Conservation (phyloP, 2,797 vertebrate genomes). For the Sebastes minor region DNA sequence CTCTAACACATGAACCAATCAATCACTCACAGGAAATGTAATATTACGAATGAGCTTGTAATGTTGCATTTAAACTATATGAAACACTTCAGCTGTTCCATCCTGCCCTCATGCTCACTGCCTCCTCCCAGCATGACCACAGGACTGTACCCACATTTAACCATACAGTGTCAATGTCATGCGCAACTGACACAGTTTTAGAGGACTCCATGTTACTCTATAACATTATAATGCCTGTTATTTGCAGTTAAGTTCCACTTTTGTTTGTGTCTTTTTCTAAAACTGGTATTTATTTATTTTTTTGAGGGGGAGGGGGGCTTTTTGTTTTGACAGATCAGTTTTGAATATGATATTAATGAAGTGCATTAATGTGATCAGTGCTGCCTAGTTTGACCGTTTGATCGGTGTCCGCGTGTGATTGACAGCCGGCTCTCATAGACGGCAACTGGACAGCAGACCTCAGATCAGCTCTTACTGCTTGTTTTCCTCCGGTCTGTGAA, state of each 20-base stretch:
- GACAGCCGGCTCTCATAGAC: no score
- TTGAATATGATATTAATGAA: background rate
- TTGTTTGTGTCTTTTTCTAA: background rate
- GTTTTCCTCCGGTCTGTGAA: no score
- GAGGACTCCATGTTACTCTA: background rate
- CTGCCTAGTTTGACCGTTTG: no score
- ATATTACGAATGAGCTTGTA: background rate
- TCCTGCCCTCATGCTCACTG: background rate
- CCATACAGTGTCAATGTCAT: background rate
- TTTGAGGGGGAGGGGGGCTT: background rate
- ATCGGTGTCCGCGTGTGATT: no score
- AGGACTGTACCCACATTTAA: background rate
- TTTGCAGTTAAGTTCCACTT: background rate
- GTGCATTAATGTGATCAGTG: no score
- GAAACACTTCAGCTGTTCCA: background rate
- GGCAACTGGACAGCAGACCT: no score
- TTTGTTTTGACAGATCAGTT: background rate
- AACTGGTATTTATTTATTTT: background rate
- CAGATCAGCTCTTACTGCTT: no score
- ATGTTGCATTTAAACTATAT: background rate
- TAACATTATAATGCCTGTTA: background rate
- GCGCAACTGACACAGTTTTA: background rate
- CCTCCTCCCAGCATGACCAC: background rate
- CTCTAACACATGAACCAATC: background rate
- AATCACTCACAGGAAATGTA: background rate